Evolutionary conservation across 2,797 vertebrate species (phyloP).

Genomic region (Myotis pilosus): DNA sequence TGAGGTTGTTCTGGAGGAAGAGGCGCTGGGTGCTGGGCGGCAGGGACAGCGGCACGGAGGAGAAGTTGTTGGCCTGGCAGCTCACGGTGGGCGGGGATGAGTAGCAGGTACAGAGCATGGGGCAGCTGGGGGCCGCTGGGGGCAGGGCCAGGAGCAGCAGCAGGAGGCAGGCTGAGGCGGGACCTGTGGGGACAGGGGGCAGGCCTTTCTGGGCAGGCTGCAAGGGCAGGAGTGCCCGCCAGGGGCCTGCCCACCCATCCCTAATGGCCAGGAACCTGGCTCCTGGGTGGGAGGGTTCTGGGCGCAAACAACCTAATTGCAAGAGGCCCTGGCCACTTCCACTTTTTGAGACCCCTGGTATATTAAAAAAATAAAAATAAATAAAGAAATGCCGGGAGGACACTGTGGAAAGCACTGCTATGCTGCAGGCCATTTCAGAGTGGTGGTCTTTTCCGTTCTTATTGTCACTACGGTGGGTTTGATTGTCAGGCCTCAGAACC

Average conservation of each 20-base stretch:
- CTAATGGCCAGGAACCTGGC: neutral
- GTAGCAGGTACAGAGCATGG: constrained; percentile 97
- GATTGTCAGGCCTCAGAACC: neutral
- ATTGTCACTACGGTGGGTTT: neutral
- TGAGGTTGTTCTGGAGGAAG: constrained; percentile 98
- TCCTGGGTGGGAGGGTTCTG: neutral
- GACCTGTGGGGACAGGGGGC: constrained; percentile 53
- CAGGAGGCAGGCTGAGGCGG: constrained; percentile 74
- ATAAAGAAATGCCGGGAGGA: neutral
- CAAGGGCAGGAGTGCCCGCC: constrained; percentile 10
- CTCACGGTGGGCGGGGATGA: constrained; percentile 97
- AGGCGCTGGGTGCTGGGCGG: constrained; percentile 94
- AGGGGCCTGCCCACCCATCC: neutral
- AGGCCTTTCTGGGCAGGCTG: constrained; percentile 38
- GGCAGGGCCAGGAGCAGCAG: constrained; percentile 78
- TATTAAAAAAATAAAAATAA: neutral
- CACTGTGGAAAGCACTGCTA: neutral
- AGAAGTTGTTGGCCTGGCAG: constrained; percentile 98
- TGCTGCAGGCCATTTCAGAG: neutral
- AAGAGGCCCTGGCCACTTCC: neutral
- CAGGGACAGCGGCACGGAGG: constrained; percentile 91
- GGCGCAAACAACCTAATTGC: neutral
- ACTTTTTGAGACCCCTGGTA: neutral
- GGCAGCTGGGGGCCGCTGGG: constrained; percentile 85
- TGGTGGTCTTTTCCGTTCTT: neutral